Evolutionary conservation across 2,888 invertebrate species (phyloP).

Genomic region (Archips crataeganus): DNA sequence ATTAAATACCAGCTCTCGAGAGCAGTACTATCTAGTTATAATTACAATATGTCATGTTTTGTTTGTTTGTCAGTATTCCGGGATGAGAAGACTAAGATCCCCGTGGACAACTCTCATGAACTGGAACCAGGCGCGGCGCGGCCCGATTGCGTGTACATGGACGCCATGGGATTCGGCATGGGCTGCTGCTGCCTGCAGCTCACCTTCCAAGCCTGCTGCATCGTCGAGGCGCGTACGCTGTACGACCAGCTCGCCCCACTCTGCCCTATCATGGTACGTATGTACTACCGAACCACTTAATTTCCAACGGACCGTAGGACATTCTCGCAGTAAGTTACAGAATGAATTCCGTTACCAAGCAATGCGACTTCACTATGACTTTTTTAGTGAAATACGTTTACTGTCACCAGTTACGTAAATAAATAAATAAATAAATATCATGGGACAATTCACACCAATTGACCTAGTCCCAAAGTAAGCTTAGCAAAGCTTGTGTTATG

Average conservation of each 20-base stretch:
- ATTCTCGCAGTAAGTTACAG: too few species aligned
- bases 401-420: too few species aligned
- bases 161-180: slow-evolving; percentile 99
- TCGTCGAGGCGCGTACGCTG: slow-evolving; percentile 96
- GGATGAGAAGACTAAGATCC: slow-evolving; percentile 94
- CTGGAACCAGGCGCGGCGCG: slow-evolving; percentile 88
- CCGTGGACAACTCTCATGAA: slow-evolving; percentile 91
- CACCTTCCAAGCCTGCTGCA: slow-evolving; percentile 98
- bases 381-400: too few species aligned
- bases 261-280: slow-evolving; percentile 96
- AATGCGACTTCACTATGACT: too few species aligned
- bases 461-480: too few species aligned
- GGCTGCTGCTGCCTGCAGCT: slow-evolving; percentile 98
- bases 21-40: too few species aligned
- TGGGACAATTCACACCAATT: too few species aligned
- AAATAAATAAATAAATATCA: too few species aligned
- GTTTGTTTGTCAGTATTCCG: slow-evolving; percentile 89
- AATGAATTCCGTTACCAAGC: too few species aligned
- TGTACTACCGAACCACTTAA: background rate
- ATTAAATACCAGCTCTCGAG: too few species aligned
- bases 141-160: slow-evolving; percentile 98
- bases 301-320: background rate
- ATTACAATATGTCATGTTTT: background rate
- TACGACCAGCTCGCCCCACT: slow-evolving; percentile 99
- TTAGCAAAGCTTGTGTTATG: too few species aligned